Base-by-base conservation (phyloP, 1,140 invertebrate genomes). In the Drosophila takahashii region DNA sequence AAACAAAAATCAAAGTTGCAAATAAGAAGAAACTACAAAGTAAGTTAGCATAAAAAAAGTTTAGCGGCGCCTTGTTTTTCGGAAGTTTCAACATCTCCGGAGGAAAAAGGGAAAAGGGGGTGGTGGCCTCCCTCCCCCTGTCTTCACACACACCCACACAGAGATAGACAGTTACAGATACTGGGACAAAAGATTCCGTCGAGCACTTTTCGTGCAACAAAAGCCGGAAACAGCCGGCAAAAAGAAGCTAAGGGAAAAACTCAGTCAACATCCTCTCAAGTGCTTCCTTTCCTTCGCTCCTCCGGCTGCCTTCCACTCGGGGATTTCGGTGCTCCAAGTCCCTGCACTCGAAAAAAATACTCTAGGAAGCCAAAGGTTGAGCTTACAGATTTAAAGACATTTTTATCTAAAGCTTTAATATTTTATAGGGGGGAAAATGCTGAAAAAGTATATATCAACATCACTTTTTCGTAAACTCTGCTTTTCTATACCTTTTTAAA, bases 1-100 rank as follows among this genome's bases (percentile, higher is more conserved):
- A 89, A 89, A 89, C 84, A 89, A 89, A 89, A 89, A 89, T 89
- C 84, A 89, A 89, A 89, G 84, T 89, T 89, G 84, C 84, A 89
- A 89, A 89, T 89, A 89, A 84, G 84, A 89, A 89, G 84, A 89
- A 89, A 89, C 84, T 89, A 89, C 84, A 89, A 89, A 89, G 84
- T 89, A 89, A 89, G 84, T 89, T 89, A 89, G 79, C 85, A 89
- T 84, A 89, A 89, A 75, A 73, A 75, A 75, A 87, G 75, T 87
- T 87, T 81, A 77, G 81, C 81, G 81, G 81, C 81, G 83, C 78
- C 81, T 86, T 86, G 81, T 85, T 86, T 86, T 86, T 69, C 70
- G 61, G 44, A 89, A 83, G 84, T 87, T 87, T 87, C 47, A 86
- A 62, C 37, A 71, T 47, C 58, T 59, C 41, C 54, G 39, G 45